Evolutionary conservation across 2,113 vertebrate genomes (phyloP), one percentile per base, ranked within the genome.

Genomic region (Penelope pileata): DNA sequence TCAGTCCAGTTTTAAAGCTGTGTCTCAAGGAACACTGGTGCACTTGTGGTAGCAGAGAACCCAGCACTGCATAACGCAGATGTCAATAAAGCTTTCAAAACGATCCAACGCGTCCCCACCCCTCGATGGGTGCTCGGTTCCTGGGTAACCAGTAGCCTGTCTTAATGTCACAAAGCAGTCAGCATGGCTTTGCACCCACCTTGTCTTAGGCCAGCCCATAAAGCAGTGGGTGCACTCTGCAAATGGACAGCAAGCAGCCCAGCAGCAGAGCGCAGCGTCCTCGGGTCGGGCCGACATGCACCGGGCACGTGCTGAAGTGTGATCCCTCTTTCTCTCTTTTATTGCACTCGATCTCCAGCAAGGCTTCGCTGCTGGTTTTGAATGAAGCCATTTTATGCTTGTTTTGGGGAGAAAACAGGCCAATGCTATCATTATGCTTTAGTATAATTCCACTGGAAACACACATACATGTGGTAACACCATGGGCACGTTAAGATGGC

Each of bases 251-350:
- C 58, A 63, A 84, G 40, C 19, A 26, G 43, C 2, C 17, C 48
- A 92, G 74, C 26, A 53, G 4, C 12, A 63, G 69, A 27, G 36
- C 5, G 67, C 80, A 34, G 26, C 53, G 23, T 17, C 48, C 10
- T 50, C 38, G 11, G 15, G 6, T n/a, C 30, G 40, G 24, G 8
- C 27, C n/a, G 5, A 3, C 6, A 16, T 22, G 43, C 2, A 0
- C 23, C n/a, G 14, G 30, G 18, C 73, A 9, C 47, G 18, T 38
- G 64, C 47, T 62, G 67, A 36, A 56, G 48, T 0, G 12, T 29
- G 42, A 10, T 12, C 43, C 18, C 56, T 70, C 56, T 22, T 50
- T 32, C 19, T n/a, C 36, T 48, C 23, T 38, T 53, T 34, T 3
- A 9, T 30, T 62, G 77, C 3, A 6, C 36, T n/a, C 50, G 34